Evolutionary conservation across 2,888 invertebrate species (phyloP), one percentile per base, ranked within the genome.

Genomic region (Marronus borbonicus): DNA sequence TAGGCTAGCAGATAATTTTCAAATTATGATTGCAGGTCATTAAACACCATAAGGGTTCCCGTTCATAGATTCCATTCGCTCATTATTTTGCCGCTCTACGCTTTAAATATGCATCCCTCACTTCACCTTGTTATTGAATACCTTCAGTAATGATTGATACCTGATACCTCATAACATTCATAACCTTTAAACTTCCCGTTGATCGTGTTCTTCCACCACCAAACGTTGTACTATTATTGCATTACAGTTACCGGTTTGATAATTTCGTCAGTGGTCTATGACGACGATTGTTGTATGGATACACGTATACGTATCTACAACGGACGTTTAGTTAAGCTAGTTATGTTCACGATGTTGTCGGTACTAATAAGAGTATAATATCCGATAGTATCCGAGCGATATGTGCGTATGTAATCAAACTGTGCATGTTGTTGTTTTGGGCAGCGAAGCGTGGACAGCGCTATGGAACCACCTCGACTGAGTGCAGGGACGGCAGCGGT

Each of bases 401-500:
- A 3, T 36, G 31, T 55, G 0, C 3, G 55, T n/a, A 65, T n/a
- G 39, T 39, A 36, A 20, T 55, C 20, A 55, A 55, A 62, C 31
- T n/a, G 66, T 50, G 52, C 50, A 62, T 80, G 66, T 77, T 76
- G 62, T 80, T 77, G 77, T 80, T 86, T 86, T 78, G 72, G 49
- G 49, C 85, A 88, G 88, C 82, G 89, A 83, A 88, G 87, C 85
- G 84, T 89, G 83, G 88, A 89, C 86, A 87, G 89, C 82, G 85
- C 86, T 84, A 82, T 87, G 82, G 87, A 87, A 78, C 81, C 82
- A 78, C 83, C 82, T 66, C 83, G 85, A 39, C 80, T 82, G 83
- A 79, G 81, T 84, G 78, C 85, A 79, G 82, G 84, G 79, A 80
- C 84, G 81, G 20, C 55, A 58, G 81, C 87, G 82, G 84, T 84